These are phyloP conservation scores for Dermatemys mawii DNA, from an alignment of 2,113 vertebrate genomes.

Conservation along the genomic window DNA sequence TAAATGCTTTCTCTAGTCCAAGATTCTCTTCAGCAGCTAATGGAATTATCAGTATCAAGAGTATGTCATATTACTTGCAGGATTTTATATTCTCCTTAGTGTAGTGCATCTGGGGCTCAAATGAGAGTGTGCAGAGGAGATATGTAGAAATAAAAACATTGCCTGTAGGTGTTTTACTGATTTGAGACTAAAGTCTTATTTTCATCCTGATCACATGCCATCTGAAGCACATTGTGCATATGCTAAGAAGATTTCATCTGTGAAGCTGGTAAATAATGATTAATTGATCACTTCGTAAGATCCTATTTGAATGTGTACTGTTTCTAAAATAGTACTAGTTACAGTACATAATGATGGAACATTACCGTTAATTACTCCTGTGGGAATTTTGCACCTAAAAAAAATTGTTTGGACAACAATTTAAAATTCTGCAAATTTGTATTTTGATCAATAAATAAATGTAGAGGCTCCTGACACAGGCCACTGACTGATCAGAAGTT, in stretches of 20 bases:
- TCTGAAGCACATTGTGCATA: neutral
- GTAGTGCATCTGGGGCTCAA: neutral
- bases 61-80: neutral
- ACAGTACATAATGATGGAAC: neutral
- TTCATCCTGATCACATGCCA: neutral
- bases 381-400: too few species aligned
- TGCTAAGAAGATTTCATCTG: neutral
- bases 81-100: neutral
- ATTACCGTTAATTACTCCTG: neutral
- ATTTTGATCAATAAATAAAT: too few species aligned
- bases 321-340: slow-evolving; percentile 16
- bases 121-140: neutral
- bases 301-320: neutral
- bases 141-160: neutral
- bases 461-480: too few species aligned
- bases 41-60: neutral
- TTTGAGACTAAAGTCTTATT: neutral
- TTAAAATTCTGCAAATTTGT: too few species aligned
- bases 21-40: neutral
- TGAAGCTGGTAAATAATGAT: neutral
- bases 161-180: neutral
- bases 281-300: neutral
- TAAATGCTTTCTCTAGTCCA: neutral
- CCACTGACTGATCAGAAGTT: too few species aligned
- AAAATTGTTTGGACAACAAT: too few species aligned